These are phyloP conservation scores for Cercocebus atys DNA, from an alignment of 2,113 vertebrate species.

Conservation along the genomic window DNA sequence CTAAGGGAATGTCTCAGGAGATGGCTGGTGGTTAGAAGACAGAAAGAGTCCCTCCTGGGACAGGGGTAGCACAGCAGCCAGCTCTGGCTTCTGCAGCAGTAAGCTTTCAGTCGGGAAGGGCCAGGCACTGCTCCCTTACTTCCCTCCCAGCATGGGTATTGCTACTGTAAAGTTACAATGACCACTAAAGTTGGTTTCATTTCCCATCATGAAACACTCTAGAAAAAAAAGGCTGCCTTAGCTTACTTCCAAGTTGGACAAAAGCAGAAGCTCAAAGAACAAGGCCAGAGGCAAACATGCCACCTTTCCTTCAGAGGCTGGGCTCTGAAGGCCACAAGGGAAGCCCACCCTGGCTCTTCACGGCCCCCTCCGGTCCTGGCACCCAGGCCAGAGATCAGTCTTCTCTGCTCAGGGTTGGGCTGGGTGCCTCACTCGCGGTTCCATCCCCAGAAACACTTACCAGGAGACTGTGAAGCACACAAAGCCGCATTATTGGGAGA, in stretches of 20 bases:
- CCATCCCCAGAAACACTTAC: slow-evolving; percentile 54
- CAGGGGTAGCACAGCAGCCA: neutral
- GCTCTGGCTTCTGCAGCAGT: slow-evolving; percentile 19
- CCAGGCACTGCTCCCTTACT: neutral
- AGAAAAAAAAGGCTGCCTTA: neutral
- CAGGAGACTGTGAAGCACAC: slow-evolving; percentile 53
- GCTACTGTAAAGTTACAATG: neutral
- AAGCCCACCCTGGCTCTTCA: neutral
- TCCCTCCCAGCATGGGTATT: neutral
- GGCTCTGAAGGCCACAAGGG: neutral
- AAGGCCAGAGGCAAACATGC: neutral
- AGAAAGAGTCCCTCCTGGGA: neutral
- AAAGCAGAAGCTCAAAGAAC: neutral
- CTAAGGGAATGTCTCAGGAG: neutral
- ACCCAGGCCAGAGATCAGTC: neutral
- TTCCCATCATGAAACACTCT: rapidly evolving
- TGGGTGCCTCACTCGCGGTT: neutral
- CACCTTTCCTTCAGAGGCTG: neutral
- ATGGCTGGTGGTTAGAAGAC: neutral
- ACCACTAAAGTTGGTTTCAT: slow-evolving; percentile 2
- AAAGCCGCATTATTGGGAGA: slow-evolving; percentile 66
- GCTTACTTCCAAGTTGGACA: neutral
- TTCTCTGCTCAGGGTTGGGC: neutral
- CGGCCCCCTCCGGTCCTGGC: neutral
- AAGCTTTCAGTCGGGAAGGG: slow-evolving; percentile 45